phyloP scores from a whole-genome alignment of 2,888 invertebrate genomes.

The Euplexia lucipara region DNA sequence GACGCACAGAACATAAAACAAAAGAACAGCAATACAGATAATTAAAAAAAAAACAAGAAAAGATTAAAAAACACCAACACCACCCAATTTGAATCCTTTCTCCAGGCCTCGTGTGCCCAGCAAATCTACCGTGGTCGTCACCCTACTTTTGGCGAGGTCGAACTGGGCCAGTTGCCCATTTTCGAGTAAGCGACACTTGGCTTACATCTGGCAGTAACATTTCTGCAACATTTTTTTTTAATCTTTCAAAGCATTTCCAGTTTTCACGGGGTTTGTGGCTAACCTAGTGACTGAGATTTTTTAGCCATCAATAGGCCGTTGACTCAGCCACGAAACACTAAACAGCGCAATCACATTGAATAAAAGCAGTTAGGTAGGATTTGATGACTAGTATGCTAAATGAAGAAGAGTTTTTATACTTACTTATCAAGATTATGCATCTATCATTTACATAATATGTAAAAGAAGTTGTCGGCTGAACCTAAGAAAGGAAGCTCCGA shows the following conservation, averaged over 20 bases:
- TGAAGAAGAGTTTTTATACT: neutral
- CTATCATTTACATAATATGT: conserved; percentile 5
- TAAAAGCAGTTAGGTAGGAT: neutral
- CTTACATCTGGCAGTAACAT: too few species aligned
- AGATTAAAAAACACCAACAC: too few species aligned
- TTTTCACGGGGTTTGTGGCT: too few species aligned
- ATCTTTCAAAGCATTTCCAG: neutral
- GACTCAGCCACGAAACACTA: too few species aligned
- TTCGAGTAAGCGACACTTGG: too few species aligned
- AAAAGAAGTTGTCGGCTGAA: neutral
- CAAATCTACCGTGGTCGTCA: neutral
- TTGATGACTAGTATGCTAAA: neutral
- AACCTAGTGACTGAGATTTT: too few species aligned
- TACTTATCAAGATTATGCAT: conserved; percentile 4
- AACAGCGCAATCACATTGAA: neutral
- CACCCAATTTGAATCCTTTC: too few species aligned
- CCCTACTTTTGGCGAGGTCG: neutral
- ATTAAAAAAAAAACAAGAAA: too few species aligned
- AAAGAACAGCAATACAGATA: too few species aligned
- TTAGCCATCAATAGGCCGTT: too few species aligned
- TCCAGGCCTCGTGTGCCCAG: neutral
- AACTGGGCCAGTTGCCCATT: neutral
- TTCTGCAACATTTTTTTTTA: neutral
- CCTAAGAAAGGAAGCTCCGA: conserved; percentile 16
- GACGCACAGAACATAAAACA: too few species aligned